Evolutionary conservation across 1,140 invertebrate genomes (phyloP), one percentile per base, ranked within the genome.

Genomic region (Lamellibrachia luymesi): DNA sequence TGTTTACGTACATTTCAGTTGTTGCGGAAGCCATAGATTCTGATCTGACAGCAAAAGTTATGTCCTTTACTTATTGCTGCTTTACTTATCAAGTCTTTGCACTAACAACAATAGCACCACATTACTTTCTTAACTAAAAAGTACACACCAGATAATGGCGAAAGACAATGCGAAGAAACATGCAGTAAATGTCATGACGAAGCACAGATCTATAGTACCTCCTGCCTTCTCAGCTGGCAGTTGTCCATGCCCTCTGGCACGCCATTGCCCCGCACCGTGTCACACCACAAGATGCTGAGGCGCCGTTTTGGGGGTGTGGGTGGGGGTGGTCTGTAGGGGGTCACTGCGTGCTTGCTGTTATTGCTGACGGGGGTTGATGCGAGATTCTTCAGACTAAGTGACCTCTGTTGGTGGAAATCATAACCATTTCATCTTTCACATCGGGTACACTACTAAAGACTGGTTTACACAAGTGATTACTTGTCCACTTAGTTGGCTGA

Each of bases 251-350:
- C 93, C 5, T 51, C 50, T 50, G 64, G 64, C 64, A 80, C 6
- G 2, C 64, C 64, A 22, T 80, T 8, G 17, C 92, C 94, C 4
- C 93, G 94, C 6, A 94, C 94, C 22, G 94, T 95, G 92, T 96
- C 95, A 49, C 94, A 94, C 95, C 95, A 96, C 17, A 95, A 94
- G 17, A 93, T 80, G 91, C 94, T 95, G 5, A 94, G 92, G 38
- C 95, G 93, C 50, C 94, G 92, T 92, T 95, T 95, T 0, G 94
- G 93, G 6, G 95, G 94, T 25, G 95, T 94, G 4, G 95, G 95
- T 51, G 93, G 92, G 4, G 95, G 95, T 27, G 94, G 94, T 91
- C 94, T 95, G 94, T 95, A 95, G 2, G 95, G 94, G 22, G 95
- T 94, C 4, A 93, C 90, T 91, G 92, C 92, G 25, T 92, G 92